phyloP scores from a whole-genome alignment of 2,113 vertebrate genomes.

The Alosa alosa region DNA sequence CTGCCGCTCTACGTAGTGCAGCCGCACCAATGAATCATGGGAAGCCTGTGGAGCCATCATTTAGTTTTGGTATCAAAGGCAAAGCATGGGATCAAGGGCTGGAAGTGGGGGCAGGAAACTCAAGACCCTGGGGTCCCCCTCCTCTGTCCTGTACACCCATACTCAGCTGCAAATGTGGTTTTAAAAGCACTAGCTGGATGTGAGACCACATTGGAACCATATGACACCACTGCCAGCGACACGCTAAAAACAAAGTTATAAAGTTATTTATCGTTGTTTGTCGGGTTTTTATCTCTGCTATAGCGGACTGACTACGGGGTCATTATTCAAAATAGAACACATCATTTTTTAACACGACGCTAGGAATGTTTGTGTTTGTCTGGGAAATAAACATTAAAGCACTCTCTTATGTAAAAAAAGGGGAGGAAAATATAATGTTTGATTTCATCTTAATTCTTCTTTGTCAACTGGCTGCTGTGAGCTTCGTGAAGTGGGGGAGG shows the following conservation, averaged over 20 bases:
- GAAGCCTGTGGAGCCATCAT: background rate
- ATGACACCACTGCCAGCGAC: conserved; percentile 26
- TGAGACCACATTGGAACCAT: conserved; percentile 36
- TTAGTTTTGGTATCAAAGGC: conserved; percentile 14
- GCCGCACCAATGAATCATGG: background rate
- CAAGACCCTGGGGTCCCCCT: conserved; percentile 17
- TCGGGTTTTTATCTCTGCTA: background rate
- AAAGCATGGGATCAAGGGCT: conserved; percentile 11
- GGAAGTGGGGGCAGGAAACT: conserved; percentile 24
- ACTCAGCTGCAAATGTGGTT: conserved; percentile 30
- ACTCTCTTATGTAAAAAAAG: background rate
- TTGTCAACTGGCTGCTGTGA: background rate
- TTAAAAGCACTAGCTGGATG: conserved; percentile 11
- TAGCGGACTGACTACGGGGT: background rate
- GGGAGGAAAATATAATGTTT: background rate
- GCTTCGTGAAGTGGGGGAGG: conserved; percentile 37
- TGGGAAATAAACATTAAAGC: background rate
- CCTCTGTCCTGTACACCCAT: background rate
- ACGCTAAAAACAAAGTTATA: background rate
- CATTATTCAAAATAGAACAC: background rate
- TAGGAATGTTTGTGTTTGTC: background rate
- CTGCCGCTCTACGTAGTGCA: background rate
- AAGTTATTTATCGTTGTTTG: background rate
- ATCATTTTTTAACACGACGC: background rate
- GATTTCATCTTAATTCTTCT: background rate